Conservation (phyloP, 2,113 vertebrate species). For the Pelodiscus sinensis region DNA sequence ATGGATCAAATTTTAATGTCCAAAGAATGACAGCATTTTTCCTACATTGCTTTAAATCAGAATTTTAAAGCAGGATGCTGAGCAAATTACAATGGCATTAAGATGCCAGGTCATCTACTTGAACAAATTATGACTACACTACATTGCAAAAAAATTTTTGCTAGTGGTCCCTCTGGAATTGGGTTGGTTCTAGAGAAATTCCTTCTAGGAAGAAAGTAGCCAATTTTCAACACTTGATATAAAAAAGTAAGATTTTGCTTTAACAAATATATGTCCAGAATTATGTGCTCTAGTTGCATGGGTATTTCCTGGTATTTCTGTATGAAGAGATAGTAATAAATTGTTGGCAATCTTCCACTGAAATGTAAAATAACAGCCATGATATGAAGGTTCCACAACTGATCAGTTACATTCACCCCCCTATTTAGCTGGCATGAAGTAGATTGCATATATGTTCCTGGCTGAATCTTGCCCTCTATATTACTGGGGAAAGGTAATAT, state of each 20-base stretch:
- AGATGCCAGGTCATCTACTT: constrained; percentile 4
- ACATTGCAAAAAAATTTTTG: neutral
- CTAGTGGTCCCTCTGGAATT: neutral
- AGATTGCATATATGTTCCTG: constrained; percentile 40
- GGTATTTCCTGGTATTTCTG: constrained; percentile 66
- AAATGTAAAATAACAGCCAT: constrained; percentile 71
- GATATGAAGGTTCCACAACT: constrained; percentile 57
- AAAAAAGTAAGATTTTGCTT: constrained; percentile 56
- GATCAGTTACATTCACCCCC: constrained; percentile 32
- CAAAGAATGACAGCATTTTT: neutral
- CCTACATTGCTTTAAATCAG: neutral
- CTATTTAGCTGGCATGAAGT: constrained; percentile 68
- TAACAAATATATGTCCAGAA: constrained; percentile 62
- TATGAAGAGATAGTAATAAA: constrained; percentile 62
- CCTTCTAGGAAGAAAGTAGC: constrained; percentile 51
- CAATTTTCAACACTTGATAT: constrained; percentile 52
- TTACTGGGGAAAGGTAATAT: constrained; percentile 4
- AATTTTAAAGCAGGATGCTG: constrained; percentile 15
- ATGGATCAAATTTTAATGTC: constrained; percentile 29
- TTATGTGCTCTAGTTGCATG: constrained; percentile 52
- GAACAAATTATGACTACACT: neutral
- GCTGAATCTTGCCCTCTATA: constrained; percentile 46
- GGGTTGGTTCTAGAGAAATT: neutral
- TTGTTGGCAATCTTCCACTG: constrained; percentile 52
- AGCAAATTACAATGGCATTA: constrained; percentile 27